Evolutionary conservation across 2,888 invertebrate genomes (phyloP).

Genomic region (Alviniconcha strummeri): DNA sequence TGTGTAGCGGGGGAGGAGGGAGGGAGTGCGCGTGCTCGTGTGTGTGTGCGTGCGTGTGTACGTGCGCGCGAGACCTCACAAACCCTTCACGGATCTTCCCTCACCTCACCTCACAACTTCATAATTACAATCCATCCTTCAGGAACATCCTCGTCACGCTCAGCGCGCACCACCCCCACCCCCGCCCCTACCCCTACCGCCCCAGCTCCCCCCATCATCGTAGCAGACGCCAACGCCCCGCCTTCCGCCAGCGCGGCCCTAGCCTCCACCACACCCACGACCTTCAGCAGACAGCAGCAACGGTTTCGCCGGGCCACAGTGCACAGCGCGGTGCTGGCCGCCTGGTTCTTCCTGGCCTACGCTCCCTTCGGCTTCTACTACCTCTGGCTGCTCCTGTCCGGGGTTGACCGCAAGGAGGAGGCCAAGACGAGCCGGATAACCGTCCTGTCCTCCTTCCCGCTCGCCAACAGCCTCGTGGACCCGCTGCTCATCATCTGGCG

Average conservation of each 20-base stretch:
- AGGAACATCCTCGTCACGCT: too few relatives aligned
- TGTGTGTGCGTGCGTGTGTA: not conserved
- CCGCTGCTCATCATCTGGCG: constrained; percentile 3
- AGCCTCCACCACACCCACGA: too few relatives aligned
- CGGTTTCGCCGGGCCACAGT: constrained; percentile 6
- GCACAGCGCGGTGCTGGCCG: constrained; percentile 1
- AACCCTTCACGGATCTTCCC: too few relatives aligned
- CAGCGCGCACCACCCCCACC: not conserved
- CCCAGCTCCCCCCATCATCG: not conserved
- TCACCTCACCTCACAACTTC: not conserved
- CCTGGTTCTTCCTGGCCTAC: constrained; percentile 17
- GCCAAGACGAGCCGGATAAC: not conserved
- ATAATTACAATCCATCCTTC: too few relatives aligned
- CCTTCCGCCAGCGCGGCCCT: not conserved
- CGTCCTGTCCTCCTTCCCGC: not conserved
- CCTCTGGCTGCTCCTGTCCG: not conserved
- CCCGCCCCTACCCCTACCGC: too few relatives aligned
- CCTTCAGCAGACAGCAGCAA: not conserved
- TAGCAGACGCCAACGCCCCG: not conserved
- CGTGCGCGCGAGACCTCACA: too few relatives aligned
- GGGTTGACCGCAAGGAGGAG: not conserved
- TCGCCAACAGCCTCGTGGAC: constrained; percentile 21
- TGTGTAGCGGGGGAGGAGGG: not conserved
- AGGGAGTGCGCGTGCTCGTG: not conserved
- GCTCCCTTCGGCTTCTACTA: constrained; percentile 15